Conservation (phyloP, 2,888 invertebrate species). For the Aethes cnicana region DNA sequence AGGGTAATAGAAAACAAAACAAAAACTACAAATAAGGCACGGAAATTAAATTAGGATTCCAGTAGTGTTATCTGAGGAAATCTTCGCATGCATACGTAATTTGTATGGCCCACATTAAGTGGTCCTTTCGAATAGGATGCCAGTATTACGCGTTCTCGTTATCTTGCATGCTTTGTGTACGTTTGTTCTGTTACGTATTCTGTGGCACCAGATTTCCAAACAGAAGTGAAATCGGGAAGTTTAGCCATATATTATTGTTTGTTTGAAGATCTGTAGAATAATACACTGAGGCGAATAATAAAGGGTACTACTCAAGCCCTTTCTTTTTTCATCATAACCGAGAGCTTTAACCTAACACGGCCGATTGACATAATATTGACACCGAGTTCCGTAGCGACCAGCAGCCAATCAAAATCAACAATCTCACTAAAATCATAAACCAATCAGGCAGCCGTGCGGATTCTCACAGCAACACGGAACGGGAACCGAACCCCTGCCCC, state of each 20-base stretch:
- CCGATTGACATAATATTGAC: no score
- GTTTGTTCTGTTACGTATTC: constrained; percentile 1
- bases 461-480: constrained; percentile 73
- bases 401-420: constrained; percentile 23
- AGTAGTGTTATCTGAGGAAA: constrained; percentile 42
- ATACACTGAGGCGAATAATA: no score
- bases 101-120: constrained; percentile 25
- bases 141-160: constrained; percentile 16
- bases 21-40: constrained; percentile 50
- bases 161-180: constrained; percentile 13
- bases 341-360: no score
- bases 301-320: no score
- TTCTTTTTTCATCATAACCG: no score
- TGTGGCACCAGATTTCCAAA: constrained; percentile 8
- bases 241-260: no score
- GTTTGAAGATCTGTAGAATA: no score
- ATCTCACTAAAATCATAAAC: constrained; percentile 68
- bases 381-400: constrained; percentile 16
- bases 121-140: constrained; percentile 23
- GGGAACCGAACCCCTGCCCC: constrained; percentile 66
- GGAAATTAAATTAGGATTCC: constrained; percentile 58
- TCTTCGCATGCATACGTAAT: constrained; percentile 37
- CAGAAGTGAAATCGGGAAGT: no score
- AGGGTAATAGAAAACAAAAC: constrained; percentile 64
- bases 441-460: constrained; percentile 55